These are phyloP conservation scores for Dermatophagoides farinae DNA, from an alignment of 1,140 invertebrate species.

Conservation along the genomic window DNA sequence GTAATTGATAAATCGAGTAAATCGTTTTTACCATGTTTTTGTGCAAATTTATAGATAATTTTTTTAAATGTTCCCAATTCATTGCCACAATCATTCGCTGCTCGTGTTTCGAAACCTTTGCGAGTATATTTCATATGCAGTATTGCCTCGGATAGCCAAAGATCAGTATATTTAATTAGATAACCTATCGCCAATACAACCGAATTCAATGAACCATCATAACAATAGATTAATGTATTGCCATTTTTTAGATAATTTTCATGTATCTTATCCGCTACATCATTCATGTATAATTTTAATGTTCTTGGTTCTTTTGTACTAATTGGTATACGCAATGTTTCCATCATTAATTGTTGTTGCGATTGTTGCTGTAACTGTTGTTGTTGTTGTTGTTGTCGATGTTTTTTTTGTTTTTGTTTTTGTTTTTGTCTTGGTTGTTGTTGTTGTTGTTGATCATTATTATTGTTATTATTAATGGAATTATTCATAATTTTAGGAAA, in stretches of 20 bases:
- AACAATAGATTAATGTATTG: constrained; percentile 6
- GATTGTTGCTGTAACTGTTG: too few relatives aligned
- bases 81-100: background rate
- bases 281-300: background rate
- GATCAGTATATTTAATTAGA: constrained; percentile 2
- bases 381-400: too few relatives aligned
- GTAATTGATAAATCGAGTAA: background rate
- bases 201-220: constrained; percentile 6
- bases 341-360: background rate
- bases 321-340: constrained; percentile 6
- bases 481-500: background rate
- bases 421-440: too few relatives aligned
- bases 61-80: background rate
- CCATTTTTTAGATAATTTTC: constrained; percentile 8
- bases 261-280: constrained; percentile 10
- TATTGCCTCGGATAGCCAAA: background rate
- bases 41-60: background rate
- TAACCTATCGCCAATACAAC: background rate
- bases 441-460: too few relatives aligned
- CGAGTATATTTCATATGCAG: background rate
- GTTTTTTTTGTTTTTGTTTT: too few relatives aligned
- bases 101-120: background rate
- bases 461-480: too few relatives aligned
- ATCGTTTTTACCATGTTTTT: background rate
- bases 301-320: background rate